These are phyloP conservation scores for Gallinago media DNA, from an alignment of 2,113 vertebrate species.

Conservation along the genomic window DNA sequence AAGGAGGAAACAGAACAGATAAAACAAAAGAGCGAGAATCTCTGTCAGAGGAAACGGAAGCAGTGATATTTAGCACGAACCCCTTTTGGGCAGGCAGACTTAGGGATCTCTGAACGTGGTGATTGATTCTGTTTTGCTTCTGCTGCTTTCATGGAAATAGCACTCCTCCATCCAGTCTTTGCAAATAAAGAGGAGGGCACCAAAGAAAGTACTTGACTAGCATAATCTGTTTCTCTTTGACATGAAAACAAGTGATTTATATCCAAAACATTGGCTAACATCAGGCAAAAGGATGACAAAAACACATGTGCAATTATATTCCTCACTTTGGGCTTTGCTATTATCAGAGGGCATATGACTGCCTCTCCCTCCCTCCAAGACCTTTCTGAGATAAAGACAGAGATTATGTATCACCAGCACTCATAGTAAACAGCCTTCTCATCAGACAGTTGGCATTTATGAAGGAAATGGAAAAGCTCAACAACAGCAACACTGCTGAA, in stretches of 20 bases:
- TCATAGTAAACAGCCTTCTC: background rate
- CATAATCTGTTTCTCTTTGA: background rate
- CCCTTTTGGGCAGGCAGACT: background rate
- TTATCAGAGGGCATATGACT: background rate
- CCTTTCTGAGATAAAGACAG: background rate
- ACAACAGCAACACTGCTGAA: background rate
- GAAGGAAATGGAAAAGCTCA: background rate
- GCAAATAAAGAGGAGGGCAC: background rate
- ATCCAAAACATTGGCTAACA: background rate
- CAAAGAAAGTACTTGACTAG: background rate
- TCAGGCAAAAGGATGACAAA: slow-evolving; percentile 1
- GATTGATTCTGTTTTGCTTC: background rate
- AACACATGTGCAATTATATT: background rate
- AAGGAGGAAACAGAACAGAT: background rate
- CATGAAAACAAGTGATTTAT: background rate
- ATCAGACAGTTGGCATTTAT: slow-evolving; percentile 7
- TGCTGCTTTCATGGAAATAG: background rate
- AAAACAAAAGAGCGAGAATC: background rate
- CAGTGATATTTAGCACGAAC: background rate
- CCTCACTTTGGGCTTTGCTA: background rate
- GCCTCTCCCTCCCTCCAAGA: background rate
- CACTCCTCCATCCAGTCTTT: background rate
- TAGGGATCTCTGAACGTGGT: background rate
- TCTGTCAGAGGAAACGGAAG: background rate
- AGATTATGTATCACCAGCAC: background rate